Evolutionary conservation across 2,797 vertebrate genomes (phyloP), one percentile per base, ranked within the genome.

Genomic region (Ptychadena robeensis): DNA sequence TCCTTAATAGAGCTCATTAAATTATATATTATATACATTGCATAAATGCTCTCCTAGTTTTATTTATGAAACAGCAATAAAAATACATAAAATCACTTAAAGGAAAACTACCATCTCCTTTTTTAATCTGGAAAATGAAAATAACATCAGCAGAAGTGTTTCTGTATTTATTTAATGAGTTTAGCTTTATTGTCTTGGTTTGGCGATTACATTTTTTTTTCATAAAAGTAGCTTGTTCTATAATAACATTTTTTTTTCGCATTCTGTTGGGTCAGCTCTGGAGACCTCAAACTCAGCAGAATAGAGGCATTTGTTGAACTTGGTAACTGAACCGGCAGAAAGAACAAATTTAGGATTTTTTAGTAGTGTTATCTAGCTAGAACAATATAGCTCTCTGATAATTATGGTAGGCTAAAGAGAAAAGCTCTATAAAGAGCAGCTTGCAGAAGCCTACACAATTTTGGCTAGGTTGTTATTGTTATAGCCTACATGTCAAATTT

Each of bases 1-100:
- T 67, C 75, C 40, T 69, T 68, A 69, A 79, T 69, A 69, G 65
- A 37, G 76, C 76, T 79, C 65, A 79, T 79, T 68, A 79, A 69
- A 79, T 68, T 35, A 35, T 79, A 69, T 66, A 53, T 79, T 69
- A 59, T 67, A 68, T 68, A 79, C 38, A 69, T 68, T 57, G 76
- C 65, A 32, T 68, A 79, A 68, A 68, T 68, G 65, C 76, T 57
- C 37, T 14, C 64, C 65, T 53, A 27, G 40, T 78, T 78, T 78
- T 68, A 78, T 79, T 66, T 79, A 57, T 57, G 35, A 69, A 35
- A 30, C 11, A 69, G 31, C n/a, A 68, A 53, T 35, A 37, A 79
- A 32, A 66, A 22, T 53, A 53, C 27, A 61, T 61, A 61, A 69
- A 79, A 34, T 53, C 35, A 8, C 65, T 68, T 37, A 79, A 66